Evolutionary conservation across 2,797 vertebrate genomes (phyloP).

Genomic region (Silurus lanzhouensis): DNA sequence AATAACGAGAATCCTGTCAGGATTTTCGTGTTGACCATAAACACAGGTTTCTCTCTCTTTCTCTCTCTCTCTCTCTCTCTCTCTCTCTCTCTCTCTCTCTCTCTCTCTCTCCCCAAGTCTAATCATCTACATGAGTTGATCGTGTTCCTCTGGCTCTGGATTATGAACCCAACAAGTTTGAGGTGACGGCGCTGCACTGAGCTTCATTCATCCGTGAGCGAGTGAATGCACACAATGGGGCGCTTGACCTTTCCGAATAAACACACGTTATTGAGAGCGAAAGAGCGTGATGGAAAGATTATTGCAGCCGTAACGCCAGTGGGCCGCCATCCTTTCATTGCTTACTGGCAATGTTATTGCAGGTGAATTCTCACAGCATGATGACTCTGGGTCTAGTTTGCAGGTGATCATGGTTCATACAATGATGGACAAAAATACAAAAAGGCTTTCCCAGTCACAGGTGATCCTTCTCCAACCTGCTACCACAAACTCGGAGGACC

Average conservation of each 20-base stretch:
- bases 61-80: too few species aligned
- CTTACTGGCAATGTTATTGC: neutral
- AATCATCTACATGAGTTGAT: neutral
- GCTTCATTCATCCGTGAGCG: constrained; percentile 10
- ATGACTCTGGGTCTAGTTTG: too few species aligned
- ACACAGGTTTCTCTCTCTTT: neutral
- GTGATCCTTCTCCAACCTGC: too few species aligned
- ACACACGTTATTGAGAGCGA: neutral
- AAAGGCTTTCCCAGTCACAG: too few species aligned
- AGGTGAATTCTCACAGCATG: neutral
- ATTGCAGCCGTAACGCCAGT: constrained; percentile 9
- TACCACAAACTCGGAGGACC: too few species aligned
- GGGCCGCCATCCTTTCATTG: neutral
- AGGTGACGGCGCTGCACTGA: neutral
- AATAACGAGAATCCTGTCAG: neutral
- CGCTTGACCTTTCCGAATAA: constrained; percentile 42
- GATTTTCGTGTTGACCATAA: neutral
- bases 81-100: too few species aligned
- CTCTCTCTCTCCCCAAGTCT: neutral
- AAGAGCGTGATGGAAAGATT: constrained; percentile 6
- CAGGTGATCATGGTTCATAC: too few species aligned
- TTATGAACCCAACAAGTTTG: neutral
- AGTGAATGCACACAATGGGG: neutral
- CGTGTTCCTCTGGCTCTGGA: constrained; percentile 8
- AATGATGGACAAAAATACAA: too few species aligned